Conservation (phyloP, 2,113 vertebrate genomes). For the Eclectus roratus region DNA sequence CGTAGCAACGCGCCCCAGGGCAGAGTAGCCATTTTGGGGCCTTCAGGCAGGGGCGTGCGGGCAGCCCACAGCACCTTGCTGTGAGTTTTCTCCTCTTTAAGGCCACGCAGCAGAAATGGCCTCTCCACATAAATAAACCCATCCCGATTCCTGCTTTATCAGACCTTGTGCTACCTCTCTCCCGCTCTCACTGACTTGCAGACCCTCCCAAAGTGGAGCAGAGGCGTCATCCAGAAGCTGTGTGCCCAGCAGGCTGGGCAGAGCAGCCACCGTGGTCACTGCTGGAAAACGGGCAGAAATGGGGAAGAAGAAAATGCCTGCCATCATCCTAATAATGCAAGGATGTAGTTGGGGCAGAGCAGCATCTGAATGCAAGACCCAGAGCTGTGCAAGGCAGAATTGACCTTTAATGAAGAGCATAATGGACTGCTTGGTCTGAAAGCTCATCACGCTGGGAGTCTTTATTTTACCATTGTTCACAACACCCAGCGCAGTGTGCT, state of each 20-base stretch:
- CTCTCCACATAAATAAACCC: fast-evolving
- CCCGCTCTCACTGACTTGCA: fast-evolving
- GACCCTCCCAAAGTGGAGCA: fast-evolving
- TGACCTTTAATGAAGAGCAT: neutral
- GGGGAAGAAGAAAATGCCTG: neutral
- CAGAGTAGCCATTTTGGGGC: conserved; percentile 14
- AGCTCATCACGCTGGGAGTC: neutral
- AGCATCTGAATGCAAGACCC: neutral
- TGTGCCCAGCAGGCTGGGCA: neutral
- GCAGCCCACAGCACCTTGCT: fast-evolving
- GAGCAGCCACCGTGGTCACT: fast-evolving
- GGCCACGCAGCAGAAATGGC: neutral
- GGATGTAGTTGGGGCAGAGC: neutral
- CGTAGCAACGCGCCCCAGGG: neutral
- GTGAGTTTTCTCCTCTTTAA: fast-evolving
- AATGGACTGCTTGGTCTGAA: neutral
- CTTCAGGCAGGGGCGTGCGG: fast-evolving
- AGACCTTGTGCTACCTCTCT: no score
- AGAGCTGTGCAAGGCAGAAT: neutral
- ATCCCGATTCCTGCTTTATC: fast-evolving
- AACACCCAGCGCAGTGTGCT: neutral
- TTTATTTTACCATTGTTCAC: neutral
- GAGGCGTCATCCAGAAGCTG: no score
- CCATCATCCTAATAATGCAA: fast-evolving
- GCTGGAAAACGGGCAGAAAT: neutral